Percentiles rank a stretch among this genome's conserved stretches.
Conservation (phyloP, 2,797 vertebrate species). For the Hoplostethus mediterraneus region DNA sequence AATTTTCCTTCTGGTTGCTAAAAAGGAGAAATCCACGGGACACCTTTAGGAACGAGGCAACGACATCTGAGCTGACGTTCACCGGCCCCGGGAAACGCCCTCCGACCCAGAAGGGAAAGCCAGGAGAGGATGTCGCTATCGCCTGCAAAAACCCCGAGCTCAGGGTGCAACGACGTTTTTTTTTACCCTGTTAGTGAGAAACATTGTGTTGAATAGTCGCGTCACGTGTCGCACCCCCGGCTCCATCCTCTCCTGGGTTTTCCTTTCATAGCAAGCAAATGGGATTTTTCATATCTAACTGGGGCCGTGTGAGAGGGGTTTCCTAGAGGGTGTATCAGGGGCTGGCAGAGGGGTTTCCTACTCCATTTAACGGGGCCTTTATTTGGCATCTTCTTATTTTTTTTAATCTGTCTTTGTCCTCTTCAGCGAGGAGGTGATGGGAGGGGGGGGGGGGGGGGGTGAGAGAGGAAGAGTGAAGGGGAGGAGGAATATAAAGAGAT, state of each 20-base stretch:
- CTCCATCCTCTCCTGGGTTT: neutral
- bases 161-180: no score
- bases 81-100: neutral
- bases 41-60: constrained; percentile 69
- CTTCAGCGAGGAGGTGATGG: constrained; percentile 14
- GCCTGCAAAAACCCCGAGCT: no score
- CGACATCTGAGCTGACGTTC: constrained; percentile 45
- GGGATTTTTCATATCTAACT: no score
- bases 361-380: constrained; percentile 33
- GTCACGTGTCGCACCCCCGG: neutral
- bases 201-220: no score
- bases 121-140: neutral
- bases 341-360: constrained; percentile 39
- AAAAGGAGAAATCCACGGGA: constrained; percentile 21
- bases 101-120: constrained; percentile 23
- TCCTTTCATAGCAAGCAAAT: no score
- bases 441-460: constrained; percentile 7
- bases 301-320: constrained; percentile 8
- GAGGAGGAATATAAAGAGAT: constrained; percentile 56
- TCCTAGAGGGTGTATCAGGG: constrained; percentile 38
- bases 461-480: constrained; percentile 30
- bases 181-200: no score
- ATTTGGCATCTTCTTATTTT: constrained; percentile 70
- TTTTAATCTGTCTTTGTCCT: constrained; percentile 34
- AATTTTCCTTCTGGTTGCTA: constrained; percentile 11